Conservation (phyloP, 2,797 vertebrate genomes). For the Chelonia mydas region DNA sequence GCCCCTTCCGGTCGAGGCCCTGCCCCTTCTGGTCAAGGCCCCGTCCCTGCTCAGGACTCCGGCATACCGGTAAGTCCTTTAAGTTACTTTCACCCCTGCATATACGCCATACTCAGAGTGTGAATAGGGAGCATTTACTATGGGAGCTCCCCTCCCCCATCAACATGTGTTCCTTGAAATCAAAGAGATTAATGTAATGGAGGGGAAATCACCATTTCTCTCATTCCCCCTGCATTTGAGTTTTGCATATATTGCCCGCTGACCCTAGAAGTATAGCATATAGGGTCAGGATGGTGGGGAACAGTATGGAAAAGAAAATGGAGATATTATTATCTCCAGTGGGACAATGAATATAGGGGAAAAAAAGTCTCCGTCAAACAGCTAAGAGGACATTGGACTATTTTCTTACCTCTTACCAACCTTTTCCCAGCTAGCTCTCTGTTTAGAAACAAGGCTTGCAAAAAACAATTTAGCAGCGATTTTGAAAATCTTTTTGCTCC, state of each 20-base stretch:
- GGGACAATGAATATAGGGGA: background rate
- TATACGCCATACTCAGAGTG: background rate
- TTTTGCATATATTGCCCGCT: background rate
- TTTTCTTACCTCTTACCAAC: background rate
- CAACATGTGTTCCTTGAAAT: rapidly evolving
- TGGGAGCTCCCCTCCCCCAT: background rate
- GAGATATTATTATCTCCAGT: background rate
- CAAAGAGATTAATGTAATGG: background rate
- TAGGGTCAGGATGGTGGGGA: background rate
- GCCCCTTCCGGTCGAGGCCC: too few relatives aligned
- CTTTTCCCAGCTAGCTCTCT: background rate
- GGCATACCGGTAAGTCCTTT: too few relatives aligned
- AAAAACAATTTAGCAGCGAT: background rate
- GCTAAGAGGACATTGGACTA: background rate
- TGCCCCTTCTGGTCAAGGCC: too few relatives aligned
- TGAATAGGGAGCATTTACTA: rapidly evolving
- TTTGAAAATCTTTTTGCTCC: slow-evolving; percentile 14
- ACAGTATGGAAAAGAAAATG: slow-evolving; percentile 10
- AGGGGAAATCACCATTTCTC: background rate
- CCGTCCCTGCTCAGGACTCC: too few relatives aligned
- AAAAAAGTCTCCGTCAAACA: background rate
- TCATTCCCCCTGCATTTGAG: background rate
- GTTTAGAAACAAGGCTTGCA: background rate
- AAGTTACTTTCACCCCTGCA: too few relatives aligned
- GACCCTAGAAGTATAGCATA: background rate